These are phyloP conservation scores for Portevinia maculata DNA, from an alignment of 2,888 invertebrate genomes.

Conservation along the genomic window DNA sequence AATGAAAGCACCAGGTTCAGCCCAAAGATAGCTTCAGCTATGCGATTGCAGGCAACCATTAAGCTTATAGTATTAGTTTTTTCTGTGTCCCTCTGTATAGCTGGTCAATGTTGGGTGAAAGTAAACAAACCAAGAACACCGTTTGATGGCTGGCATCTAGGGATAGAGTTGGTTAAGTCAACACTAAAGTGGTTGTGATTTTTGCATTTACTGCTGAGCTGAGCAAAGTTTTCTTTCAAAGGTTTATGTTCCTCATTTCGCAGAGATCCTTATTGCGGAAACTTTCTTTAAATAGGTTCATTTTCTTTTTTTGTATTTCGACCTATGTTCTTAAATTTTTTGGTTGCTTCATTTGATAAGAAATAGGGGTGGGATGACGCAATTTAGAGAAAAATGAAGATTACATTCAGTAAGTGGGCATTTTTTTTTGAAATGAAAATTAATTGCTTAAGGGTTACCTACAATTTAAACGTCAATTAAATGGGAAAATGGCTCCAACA, in stretches of 20 bases:
- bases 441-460: constrained; percentile 30
- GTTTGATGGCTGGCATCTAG: neutral
- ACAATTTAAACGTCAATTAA: neutral
- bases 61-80: constrained; percentile 57
- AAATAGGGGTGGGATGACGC: too few species aligned
- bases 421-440: constrained; percentile 44
- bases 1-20: constrained; percentile 40
- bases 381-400: constrained; percentile 11
- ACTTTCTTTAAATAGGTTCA: constrained; percentile 20
- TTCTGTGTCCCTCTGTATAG: constrained; percentile 28
- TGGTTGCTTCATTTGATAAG: neutral
- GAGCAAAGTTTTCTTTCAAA: neutral
- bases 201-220: constrained; percentile 56
- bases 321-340: constrained; percentile 6
- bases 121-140: constrained; percentile 44
- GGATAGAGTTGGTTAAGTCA: constrained; percentile 49
- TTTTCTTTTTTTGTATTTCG: constrained; percentile 1
- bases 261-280: constrained; percentile 6
- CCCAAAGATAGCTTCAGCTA: constrained; percentile 20
- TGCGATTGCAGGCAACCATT: constrained; percentile 51
- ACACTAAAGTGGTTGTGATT: constrained; percentile 58
- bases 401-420: constrained; percentile 2
- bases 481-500: too few species aligned
- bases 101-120: constrained; percentile 44
- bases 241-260: constrained; percentile 19